phyloP scores from a whole-genome alignment of 2,888 invertebrate genomes.

The Ormyrus labotus region DNA sequence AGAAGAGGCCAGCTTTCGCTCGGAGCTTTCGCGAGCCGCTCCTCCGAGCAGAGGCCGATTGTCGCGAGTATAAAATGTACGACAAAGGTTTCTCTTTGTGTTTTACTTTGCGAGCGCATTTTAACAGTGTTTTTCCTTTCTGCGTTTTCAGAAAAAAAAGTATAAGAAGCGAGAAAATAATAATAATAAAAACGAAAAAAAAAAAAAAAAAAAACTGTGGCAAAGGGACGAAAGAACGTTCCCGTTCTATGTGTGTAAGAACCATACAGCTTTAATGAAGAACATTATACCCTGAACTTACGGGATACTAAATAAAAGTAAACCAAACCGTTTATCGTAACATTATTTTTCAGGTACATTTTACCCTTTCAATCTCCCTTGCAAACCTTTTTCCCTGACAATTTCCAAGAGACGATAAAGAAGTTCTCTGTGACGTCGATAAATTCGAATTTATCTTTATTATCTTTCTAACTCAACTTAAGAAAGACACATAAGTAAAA shows the following conservation, averaged over 20 bases:
- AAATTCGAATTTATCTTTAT: too few species aligned
- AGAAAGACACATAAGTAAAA: too few species aligned
- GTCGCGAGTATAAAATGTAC: conserved; percentile 25
- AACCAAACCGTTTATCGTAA: conserved; percentile 72
- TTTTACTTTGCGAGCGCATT: conserved; percentile 20
- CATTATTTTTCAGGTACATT: conserved; percentile 38
- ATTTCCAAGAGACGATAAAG: too few species aligned
- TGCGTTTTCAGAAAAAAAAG: conserved; percentile 2
- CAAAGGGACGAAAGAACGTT: conserved; percentile 66
- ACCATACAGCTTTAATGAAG: conserved; percentile 74
- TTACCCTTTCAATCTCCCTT: background rate
- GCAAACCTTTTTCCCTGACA: too few species aligned
- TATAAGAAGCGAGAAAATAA: conserved; percentile 1
- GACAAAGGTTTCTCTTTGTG: conserved; percentile 11
- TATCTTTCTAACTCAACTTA: too few species aligned
- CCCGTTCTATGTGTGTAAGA: conserved; percentile 75
- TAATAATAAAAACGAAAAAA: conserved; percentile 12
- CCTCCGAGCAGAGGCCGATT: background rate
- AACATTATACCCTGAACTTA: conserved; percentile 76
- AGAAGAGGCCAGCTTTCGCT: background rate
- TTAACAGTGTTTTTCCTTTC: conserved; percentile 32
- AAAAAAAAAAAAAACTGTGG: conserved; percentile 66
- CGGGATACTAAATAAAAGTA: conserved; percentile 76
- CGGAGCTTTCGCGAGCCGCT: conserved; percentile 19
- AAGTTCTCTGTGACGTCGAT: too few species aligned